phyloP scores from a whole-genome alignment of 2,113 vertebrate species.

The Lophius piscatorius region DNA sequence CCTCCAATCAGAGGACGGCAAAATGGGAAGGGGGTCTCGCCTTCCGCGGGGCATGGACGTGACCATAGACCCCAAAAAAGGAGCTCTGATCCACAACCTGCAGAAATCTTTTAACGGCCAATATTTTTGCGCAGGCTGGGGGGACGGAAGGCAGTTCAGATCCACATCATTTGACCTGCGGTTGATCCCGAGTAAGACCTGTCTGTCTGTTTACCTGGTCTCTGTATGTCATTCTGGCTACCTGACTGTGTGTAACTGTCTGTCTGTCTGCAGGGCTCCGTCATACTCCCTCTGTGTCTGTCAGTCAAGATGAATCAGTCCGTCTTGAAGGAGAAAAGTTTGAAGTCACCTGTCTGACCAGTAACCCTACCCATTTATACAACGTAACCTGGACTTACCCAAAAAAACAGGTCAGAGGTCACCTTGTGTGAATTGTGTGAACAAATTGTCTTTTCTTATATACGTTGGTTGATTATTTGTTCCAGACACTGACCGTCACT shows the following conservation, averaged over 20 bases:
- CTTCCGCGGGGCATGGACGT: conserved; percentile 62
- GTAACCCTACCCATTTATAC: conserved; percentile 48
- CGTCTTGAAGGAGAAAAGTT: conserved; percentile 84
- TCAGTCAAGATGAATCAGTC: conserved; percentile 67
- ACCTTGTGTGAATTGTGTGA: background rate
- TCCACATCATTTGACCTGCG: conserved; percentile 69
- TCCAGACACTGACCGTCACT: conserved; percentile 4
- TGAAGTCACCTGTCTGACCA: conserved; percentile 76
- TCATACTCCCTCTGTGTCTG: conserved; percentile 1
- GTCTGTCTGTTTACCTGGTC: conserved; percentile 36
- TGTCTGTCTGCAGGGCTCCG: conserved; percentile 29
- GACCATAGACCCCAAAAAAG: conserved; percentile 63
- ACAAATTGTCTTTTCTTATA: background rate
- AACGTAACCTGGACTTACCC: conserved; percentile 72
- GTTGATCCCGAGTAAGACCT: conserved; percentile 78
- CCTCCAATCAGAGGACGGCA: conserved; percentile 36
- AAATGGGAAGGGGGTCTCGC: rapidly evolving
- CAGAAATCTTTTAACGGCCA: conserved; percentile 38
- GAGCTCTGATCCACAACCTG: conserved; percentile 78
- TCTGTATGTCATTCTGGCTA: background rate
- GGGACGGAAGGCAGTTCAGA: conserved; percentile 29
- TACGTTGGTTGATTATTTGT: background rate
- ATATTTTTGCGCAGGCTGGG: conserved; percentile 80
- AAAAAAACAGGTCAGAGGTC: conserved; percentile 56
- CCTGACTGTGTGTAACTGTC: conserved; percentile 1